A percentile compares a stretch with the other conserved stretches of the same genome.
Conservation (phyloP, 1,140 invertebrate genomes). For the Acromyrmex charruanus region DNA sequence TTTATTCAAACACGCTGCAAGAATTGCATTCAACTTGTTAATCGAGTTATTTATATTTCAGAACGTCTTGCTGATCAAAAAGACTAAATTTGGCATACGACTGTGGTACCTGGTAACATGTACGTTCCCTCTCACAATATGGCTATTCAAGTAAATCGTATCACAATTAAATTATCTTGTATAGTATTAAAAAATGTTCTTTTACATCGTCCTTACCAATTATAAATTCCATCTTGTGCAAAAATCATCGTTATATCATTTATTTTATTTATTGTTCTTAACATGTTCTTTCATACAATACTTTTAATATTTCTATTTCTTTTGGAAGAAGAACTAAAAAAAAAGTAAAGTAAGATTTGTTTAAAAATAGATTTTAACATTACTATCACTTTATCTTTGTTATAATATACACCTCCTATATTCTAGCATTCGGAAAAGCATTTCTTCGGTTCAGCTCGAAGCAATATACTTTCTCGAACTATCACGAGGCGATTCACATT, state of each 20-base stretch:
- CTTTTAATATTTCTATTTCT: neutral
- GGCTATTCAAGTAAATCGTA: slow-evolving; percentile 92
- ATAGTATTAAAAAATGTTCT: neutral
- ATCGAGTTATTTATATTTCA: slow-evolving; percentile 84
- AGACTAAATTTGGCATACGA: slow-evolving; percentile 97
- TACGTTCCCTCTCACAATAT: slow-evolving; percentile 92
- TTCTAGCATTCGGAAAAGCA: slow-evolving; percentile 88
- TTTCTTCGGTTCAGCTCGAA: slow-evolving; percentile 96
- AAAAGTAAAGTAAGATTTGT: neutral
- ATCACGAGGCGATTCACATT: slow-evolving; percentile 96
- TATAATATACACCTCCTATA: neutral
- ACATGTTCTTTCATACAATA: neutral
- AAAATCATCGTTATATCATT: neutral
- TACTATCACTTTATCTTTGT: neutral
- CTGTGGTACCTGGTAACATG: slow-evolving; percentile 96
- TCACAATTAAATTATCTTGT: neutral
- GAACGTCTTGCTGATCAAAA: slow-evolving; percentile 93
- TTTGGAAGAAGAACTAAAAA: neutral
- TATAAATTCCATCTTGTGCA: neutral
- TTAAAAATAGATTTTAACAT: neutral
- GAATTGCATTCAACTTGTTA: neutral
- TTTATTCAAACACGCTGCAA: neutral
- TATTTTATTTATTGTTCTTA: neutral
- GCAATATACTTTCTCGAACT: slow-evolving; percentile 93
- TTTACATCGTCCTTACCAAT: neutral